Percentiles rank a stretch among this genome's conserved stretches.
Conservation (phyloP, 2,797 vertebrate species). For the Sebastes diaconus region DNA sequence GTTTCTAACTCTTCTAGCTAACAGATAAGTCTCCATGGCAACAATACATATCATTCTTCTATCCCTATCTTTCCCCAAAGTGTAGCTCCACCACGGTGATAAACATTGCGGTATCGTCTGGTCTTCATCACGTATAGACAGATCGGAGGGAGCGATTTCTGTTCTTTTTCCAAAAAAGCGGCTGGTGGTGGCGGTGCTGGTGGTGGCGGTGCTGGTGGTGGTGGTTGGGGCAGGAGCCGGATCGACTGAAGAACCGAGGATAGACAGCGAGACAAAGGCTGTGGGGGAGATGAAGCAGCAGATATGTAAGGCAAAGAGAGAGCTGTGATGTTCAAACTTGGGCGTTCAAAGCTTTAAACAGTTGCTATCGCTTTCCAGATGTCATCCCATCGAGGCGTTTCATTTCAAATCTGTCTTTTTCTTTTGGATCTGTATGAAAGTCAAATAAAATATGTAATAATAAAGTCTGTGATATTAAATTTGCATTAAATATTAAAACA, state of each 20-base stretch:
- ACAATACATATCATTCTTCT: conserved; percentile 50
- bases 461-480: conserved; percentile 32
- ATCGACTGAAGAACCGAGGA: conserved; percentile 33
- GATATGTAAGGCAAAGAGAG: conserved; percentile 35
- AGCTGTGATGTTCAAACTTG: conserved; percentile 56
- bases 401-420: conserved; percentile 30
- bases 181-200: neutral
- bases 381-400: conserved; percentile 22
- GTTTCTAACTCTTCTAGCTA: conserved; percentile 24
- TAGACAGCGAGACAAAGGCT: conserved; percentile 43
- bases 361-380: conserved; percentile 38
- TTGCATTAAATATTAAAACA: conserved; percentile 60
- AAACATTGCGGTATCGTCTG: conserved; percentile 44
- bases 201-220: neutral
- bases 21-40: conserved; percentile 48
- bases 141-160: conserved; percentile 50
- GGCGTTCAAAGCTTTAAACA: conserved; percentile 50
- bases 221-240: neutral
- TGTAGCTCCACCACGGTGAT: conserved; percentile 57
- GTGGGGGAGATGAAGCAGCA: conserved; percentile 37
- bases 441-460: neutral
- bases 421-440: neutral
- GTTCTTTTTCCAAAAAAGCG: conserved; percentile 9
- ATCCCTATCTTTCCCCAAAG: conserved; percentile 40
- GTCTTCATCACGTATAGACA: conserved; percentile 41